Percentiles rank a stretch among this genome's conserved stretches.
Conservation (phyloP, 1,140 invertebrate genomes). For the Caenorhabditis remanei region DNA sequence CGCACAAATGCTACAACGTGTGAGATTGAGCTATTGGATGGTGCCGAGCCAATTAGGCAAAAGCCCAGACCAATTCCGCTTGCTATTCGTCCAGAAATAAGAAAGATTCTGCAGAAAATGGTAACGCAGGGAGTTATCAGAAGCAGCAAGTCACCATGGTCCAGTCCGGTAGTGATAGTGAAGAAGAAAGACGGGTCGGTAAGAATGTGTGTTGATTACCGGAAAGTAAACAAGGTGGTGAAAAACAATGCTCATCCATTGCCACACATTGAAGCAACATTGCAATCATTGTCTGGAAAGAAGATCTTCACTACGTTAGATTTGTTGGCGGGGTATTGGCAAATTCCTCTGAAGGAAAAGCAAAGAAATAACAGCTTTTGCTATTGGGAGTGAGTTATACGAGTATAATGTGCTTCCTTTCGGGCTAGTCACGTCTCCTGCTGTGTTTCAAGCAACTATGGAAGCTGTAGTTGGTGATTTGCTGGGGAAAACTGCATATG, state of each 20-base stretch:
- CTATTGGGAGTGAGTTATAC: slow-evolving; percentile 55
- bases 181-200: slow-evolving; percentile 80
- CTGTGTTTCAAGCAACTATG: slow-evolving; percentile 62
- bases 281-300: slow-evolving; percentile 78
- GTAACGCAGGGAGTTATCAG: slow-evolving; percentile 33
- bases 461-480: slow-evolving; percentile 54
- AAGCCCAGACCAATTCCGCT: slow-evolving; percentile 36
- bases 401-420: slow-evolving; percentile 65
- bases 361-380: slow-evolving; percentile 62
- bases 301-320: slow-evolving; percentile 79
- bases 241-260: slow-evolving; percentile 80
- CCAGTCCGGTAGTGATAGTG: slow-evolving; percentile 79
- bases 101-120: slow-evolving; percentile 28
- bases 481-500: not conserved
- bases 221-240: slow-evolving; percentile 79
- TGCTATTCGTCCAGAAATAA: not conserved
- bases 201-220: slow-evolving; percentile 79
- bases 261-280: slow-evolving; percentile 79
- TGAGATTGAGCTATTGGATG: slow-evolving; percentile 14
- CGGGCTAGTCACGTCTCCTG: slow-evolving; percentile 53
- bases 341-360: slow-evolving; percentile 23
- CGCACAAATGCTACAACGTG: not conserved
- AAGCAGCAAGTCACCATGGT: slow-evolving; percentile 77
- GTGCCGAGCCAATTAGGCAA: slow-evolving; percentile 28
- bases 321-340: slow-evolving; percentile 69